Evolutionary conservation across 2,888 invertebrate species (phyloP).

Genomic region (Drosophila subsilvestris): DNA sequence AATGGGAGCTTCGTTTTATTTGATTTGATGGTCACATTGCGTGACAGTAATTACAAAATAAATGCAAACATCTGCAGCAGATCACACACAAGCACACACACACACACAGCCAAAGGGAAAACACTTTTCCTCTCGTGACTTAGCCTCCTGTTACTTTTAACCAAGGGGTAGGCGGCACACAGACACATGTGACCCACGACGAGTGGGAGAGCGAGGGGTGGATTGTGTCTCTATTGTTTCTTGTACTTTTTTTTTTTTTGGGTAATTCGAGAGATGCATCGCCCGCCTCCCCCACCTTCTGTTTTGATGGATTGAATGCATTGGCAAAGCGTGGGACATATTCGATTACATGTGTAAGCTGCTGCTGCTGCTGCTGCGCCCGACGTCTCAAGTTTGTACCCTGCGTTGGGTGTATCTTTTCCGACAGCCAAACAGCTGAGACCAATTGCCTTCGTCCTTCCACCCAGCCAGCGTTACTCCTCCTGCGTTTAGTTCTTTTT

Average conservation of each 20-base stretch:
- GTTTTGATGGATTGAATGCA: conserved; percentile 77
- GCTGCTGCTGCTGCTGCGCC: conserved; percentile 21
- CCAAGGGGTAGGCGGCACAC: conserved; percentile 47
- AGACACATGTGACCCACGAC: conserved; percentile 45
- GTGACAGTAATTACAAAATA: conserved; percentile 83
- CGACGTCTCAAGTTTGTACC: conserved; percentile 55
- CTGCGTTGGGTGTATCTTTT: conserved; percentile 71
- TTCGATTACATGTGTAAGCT: conserved; percentile 79
- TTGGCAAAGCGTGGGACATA: conserved; percentile 45
- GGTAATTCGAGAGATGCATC: conserved; percentile 71
- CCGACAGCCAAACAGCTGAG: conserved; percentile 77
- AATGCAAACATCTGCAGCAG: conserved; percentile 82
- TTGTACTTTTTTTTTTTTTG: conserved; percentile 43
- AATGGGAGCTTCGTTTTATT: conserved; percentile 60
- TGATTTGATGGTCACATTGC: conserved; percentile 82
- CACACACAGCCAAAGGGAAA: conserved; percentile 36
- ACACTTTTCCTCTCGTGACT: conserved; percentile 23
- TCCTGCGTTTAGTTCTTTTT: conserved; percentile 22
- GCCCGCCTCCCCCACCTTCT: conserved; percentile 7
- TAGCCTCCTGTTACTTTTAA: not conserved
- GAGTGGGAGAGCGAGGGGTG: conserved; percentile 28
- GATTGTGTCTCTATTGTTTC: conserved; percentile 43
- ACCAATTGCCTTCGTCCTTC: conserved; percentile 55
- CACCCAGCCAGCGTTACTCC: not conserved
- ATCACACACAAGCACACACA: conserved; percentile 65